phyloP scores from a whole-genome alignment of 2,888 invertebrate species.

The Glyphotaelius pellucidus region DNA sequence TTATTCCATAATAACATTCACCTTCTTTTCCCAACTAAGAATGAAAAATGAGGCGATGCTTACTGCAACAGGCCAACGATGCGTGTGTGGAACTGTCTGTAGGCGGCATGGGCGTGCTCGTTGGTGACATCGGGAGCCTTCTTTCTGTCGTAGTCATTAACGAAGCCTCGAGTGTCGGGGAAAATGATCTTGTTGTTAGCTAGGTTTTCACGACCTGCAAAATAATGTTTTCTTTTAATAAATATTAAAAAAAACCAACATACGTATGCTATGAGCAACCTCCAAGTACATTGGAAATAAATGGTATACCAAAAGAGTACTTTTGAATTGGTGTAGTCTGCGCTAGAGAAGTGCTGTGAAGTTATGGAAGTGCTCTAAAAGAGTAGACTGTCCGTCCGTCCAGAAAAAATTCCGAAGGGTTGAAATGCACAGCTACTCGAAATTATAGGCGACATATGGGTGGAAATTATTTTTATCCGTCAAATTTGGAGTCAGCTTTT shows the following conservation, averaged over 20 bases:
- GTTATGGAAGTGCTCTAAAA: too few species aligned
- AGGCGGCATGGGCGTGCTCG: conserved; percentile 81
- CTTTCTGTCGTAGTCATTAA: conserved; percentile 75
- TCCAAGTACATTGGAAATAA: too few species aligned
- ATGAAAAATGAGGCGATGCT: not conserved
- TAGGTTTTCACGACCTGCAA: conserved; percentile 33
- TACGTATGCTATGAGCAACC: too few species aligned
- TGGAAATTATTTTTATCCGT: too few species aligned
- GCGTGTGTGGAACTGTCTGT: conserved; percentile 81
- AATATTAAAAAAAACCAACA: not conserved
- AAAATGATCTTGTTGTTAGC: conserved; percentile 37
- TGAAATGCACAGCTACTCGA: too few species aligned
- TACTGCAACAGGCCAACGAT: conserved; percentile 76
- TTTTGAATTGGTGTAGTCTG: too few species aligned
- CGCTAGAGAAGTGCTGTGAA: too few species aligned
- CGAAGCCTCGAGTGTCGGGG: conserved; percentile 69
- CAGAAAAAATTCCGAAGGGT: too few species aligned
- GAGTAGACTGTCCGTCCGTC: too few species aligned
- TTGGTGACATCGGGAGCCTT: conserved; percentile 79
- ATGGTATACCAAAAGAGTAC: too few species aligned
- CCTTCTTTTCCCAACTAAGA: not conserved
- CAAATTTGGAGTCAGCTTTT: too few species aligned
- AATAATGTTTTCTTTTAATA: not conserved
- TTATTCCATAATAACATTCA: not conserved
- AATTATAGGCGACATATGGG: too few species aligned